A percentile compares a stretch with the other conserved stretches of the same genome.
Evolutionary conservation across 2,797 vertebrate genomes (phyloP).

Genomic region (Enteromius treurensis): DNA sequence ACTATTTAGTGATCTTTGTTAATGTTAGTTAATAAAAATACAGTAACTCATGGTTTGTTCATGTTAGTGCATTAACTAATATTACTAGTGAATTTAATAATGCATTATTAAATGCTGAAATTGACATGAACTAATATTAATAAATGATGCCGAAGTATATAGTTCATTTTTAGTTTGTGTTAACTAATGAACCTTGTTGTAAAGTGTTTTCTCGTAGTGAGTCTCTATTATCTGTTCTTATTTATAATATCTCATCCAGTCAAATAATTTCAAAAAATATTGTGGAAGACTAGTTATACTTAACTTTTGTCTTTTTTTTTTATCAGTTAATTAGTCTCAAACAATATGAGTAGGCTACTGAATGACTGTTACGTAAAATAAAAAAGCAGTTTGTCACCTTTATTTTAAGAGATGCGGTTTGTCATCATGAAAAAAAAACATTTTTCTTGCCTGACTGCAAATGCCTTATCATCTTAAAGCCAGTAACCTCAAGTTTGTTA

Average conservation of each 20-base stretch:
- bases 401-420: neutral
- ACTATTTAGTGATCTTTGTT: no score
- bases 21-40: no score
- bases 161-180: no score
- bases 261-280: neutral
- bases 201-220: neutral
- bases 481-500: neutral
- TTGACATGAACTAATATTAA: no score
- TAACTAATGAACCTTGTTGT: no score
- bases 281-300: neutral
- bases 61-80: no score
- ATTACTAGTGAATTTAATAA: no score
- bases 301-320: neutral
- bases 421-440: neutral
- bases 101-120: no score
- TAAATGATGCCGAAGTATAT: no score
- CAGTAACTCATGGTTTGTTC: no score
- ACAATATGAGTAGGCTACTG: neutral
- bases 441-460: slow-evolving; percentile 21
- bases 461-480: slow-evolving; percentile 8
- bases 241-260: neutral
- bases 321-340: neutral
- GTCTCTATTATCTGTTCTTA: neutral
- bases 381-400: neutral
- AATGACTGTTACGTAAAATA: neutral